Conservation (phyloP, 1,140 invertebrate species). For the Fopius arisanus region DNA sequence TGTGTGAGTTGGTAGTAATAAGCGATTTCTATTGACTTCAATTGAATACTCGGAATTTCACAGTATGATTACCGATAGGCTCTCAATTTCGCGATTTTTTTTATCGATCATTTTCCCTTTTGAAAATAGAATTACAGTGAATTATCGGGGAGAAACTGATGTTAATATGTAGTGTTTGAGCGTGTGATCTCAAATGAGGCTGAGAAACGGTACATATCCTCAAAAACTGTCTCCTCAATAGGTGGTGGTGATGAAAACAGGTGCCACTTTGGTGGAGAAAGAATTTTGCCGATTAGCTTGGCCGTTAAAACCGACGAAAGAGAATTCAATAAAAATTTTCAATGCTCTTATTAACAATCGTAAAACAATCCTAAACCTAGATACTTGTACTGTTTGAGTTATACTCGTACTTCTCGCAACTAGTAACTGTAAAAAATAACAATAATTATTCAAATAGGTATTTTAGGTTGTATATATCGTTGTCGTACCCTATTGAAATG, state of each 20-base stretch:
- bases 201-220: constrained; percentile 44
- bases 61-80: too few relatives aligned
- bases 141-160: constrained; percentile 24
- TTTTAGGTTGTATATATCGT: too few relatives aligned
- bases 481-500: too few relatives aligned
- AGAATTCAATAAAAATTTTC: not conserved
- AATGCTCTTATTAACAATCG: not conserved
- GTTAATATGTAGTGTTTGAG: constrained; percentile 15
- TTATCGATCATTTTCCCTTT: too few relatives aligned
- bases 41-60: too few relatives aligned
- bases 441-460: too few relatives aligned
- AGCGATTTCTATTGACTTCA: too few relatives aligned
- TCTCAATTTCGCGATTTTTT: too few relatives aligned
- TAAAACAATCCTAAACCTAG: not conserved
- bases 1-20: too few relatives aligned
- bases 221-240: not conserved
- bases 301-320: not conserved
- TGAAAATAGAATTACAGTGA: not conserved
- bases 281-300: not conserved
- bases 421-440: too few relatives aligned
- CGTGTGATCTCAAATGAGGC: constrained; percentile 24
- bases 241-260: not conserved
- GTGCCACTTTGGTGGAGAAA: not conserved
- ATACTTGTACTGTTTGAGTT: not conserved
- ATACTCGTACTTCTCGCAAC: too few relatives aligned